phyloP scores from a whole-genome alignment of 2,797 vertebrate genomes.

The Myotis daubentonii region DNA sequence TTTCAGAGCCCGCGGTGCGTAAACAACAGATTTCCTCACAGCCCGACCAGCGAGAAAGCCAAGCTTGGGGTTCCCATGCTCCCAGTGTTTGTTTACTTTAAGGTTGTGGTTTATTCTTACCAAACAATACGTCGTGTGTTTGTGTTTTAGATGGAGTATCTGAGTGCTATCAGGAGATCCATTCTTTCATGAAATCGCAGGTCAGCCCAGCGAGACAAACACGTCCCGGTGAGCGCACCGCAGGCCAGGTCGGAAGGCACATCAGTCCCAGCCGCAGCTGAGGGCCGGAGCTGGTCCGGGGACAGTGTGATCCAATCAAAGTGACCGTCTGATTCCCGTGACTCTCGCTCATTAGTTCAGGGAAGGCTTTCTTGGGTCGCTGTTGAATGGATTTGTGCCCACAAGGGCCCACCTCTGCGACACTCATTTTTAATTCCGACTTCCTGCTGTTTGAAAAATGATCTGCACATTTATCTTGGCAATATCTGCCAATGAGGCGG shows the following conservation, averaged over 20 bases:
- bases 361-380: neutral
- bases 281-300: conserved; percentile 47
- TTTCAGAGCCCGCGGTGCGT: neutral
- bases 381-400: neutral
- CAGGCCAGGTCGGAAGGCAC: conserved; percentile 25
- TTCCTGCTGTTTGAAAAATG: neutral
- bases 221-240: neutral
- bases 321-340: neutral
- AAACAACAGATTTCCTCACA: conserved; percentile 37
- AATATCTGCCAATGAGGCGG: neutral
- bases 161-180: neutral
- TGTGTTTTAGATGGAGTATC: neutral
- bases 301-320: conserved; percentile 10
- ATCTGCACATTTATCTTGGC: neutral
- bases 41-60: neutral
- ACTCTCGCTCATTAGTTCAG: neutral
- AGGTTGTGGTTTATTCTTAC: neutral
- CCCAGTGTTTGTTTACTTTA: neutral
- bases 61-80: neutral
- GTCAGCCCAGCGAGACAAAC: neutral
- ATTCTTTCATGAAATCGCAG: neutral
- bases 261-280: neutral
- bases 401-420: neutral
- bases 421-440: neutral
- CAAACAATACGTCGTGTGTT: neutral